phyloP scores from a whole-genome alignment of 2,888 invertebrate species.

The Rutpela maculata region DNA sequence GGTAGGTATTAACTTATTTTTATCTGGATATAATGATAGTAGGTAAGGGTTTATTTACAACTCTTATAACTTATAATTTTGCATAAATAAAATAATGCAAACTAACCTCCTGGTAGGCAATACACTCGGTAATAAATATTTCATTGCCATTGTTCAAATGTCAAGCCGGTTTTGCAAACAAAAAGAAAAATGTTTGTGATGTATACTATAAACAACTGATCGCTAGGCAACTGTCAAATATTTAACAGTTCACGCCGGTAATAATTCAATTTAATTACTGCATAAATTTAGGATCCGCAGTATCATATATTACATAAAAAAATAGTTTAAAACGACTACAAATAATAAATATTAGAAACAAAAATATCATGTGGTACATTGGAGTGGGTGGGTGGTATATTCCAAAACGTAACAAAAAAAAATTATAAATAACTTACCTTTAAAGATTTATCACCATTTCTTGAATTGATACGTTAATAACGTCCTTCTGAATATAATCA shows the following conservation, averaged over 20 bases:
- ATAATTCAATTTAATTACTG: slow-evolving; percentile 29
- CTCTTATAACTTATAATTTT: neutral
- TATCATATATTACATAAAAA: neutral
- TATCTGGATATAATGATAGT: too few relatives aligned
- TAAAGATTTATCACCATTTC: slow-evolving; percentile 27
- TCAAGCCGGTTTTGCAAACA: slow-evolving; percentile 48
- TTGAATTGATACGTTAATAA: slow-evolving; percentile 15
- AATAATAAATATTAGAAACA: slow-evolving; percentile 42
- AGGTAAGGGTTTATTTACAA: neutral
- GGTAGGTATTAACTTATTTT: neutral
- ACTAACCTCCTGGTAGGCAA: neutral
- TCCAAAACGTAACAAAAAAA: slow-evolving; percentile 45
- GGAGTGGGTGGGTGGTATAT: slow-evolving; percentile 58
- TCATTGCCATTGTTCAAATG: slow-evolving; percentile 16
- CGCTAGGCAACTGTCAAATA: slow-evolving; percentile 35
- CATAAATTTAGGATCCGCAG: slow-evolving; percentile 16
- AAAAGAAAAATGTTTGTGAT: slow-evolving; percentile 42
- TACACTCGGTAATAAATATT: slow-evolving; percentile 11
- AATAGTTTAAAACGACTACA: slow-evolving; percentile 1
- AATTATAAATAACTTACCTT: slow-evolving; percentile 43
- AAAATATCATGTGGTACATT: slow-evolving; percentile 59
- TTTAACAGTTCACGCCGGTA: slow-evolving; percentile 33
- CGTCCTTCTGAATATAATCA: slow-evolving; percentile 17
- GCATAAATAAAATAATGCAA: neutral
- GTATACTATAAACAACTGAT: slow-evolving; percentile 49